Base-by-base conservation (phyloP, 2,113 vertebrate genomes). In the Morone chrysops region DNA sequence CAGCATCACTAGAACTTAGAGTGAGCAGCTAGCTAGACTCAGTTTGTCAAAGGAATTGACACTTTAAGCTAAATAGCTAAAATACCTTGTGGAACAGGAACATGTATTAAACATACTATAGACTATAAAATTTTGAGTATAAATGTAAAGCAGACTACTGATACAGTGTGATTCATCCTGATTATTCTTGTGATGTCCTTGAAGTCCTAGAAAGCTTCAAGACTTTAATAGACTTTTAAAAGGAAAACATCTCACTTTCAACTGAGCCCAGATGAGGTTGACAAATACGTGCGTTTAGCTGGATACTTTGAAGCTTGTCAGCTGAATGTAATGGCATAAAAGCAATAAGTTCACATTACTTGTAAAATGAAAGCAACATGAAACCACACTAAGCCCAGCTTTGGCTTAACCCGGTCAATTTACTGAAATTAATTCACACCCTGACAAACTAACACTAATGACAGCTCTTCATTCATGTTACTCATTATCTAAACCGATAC, bases 401-500 rank as follows among this genome's bases (percentile, higher is more conserved):
- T 12, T n/a, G n/a, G 40, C 54, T 71, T 11, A 50, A 14, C 17
- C 36, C 41, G 17, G 4, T 65, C 51, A 25, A 12, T 53, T 50
- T 48, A 54, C 17, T 10, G 38, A 8, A 10, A 31, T 22, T 65
- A 12, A 16, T 17, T 69, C 36, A 54, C 59, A 66, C 17, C 20
- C 22, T n/a, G 5, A 69, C 77, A 68, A n/a, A 40, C 16, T 54
- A 47, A 75, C 10, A 62, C 48, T 17, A 4, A 48, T 31, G 31
- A 31, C 31, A 31, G 31, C 31, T 31, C 41, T 3, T 62, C 51
- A 43, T 48, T 9, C 60, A 51, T 3, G 59, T 36, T 20, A 9
- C 36, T 70, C 41, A 51, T 75, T 61, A 81, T 67, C 73, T 20
- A 3, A 73, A 80, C 22, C 43, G 22, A n/a, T n/a, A 61, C 22